Conservation (phyloP, 1,140 invertebrate genomes). For the Drosophila saltans region DNA sequence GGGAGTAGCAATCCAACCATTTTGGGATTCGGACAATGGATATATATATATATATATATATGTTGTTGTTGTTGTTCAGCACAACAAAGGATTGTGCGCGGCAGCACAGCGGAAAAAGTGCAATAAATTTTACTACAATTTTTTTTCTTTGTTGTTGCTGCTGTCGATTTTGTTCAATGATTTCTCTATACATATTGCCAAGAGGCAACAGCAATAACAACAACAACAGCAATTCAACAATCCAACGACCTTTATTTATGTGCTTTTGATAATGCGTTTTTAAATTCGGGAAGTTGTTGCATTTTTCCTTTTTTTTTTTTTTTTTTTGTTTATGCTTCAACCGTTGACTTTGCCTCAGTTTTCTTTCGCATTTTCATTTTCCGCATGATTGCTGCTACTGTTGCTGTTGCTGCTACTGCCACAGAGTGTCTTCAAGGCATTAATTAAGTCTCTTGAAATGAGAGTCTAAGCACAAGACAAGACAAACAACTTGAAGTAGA, state of each 20-base stretch:
- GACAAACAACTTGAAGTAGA: constrained; percentile 12
- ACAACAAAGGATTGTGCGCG: constrained; percentile 66
- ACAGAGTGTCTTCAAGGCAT: constrained; percentile 10
- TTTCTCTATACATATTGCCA: constrained; percentile 38
- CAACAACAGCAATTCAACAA: constrained; percentile 29
- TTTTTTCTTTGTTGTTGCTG: constrained; percentile 31
- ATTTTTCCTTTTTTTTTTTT: constrained; percentile 21
- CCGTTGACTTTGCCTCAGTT: constrained; percentile 22
- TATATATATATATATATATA: background rate
- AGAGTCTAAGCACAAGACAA: constrained; percentile 31
- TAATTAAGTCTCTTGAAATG: constrained; percentile 19
- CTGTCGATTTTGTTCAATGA: constrained; percentile 69
- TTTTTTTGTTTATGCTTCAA: constrained; percentile 22
- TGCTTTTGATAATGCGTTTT: constrained; percentile 59
- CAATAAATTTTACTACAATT: constrained; percentile 69
- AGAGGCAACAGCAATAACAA: background rate
- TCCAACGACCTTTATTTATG: constrained; percentile 70
- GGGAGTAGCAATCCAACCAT: constrained; percentile 5
- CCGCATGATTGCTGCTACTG: constrained; percentile 42
- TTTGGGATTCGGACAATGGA: constrained; percentile 3
- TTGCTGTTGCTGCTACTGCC: background rate
- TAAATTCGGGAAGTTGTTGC: constrained; percentile 69
- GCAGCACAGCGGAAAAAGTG: constrained; percentile 64
- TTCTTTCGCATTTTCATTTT: constrained; percentile 35
- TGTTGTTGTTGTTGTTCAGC: constrained; percentile 27